Evolutionary conservation across 2,888 invertebrate species (phyloP).

Genomic region (Ecdyonurus torrentis): DNA sequence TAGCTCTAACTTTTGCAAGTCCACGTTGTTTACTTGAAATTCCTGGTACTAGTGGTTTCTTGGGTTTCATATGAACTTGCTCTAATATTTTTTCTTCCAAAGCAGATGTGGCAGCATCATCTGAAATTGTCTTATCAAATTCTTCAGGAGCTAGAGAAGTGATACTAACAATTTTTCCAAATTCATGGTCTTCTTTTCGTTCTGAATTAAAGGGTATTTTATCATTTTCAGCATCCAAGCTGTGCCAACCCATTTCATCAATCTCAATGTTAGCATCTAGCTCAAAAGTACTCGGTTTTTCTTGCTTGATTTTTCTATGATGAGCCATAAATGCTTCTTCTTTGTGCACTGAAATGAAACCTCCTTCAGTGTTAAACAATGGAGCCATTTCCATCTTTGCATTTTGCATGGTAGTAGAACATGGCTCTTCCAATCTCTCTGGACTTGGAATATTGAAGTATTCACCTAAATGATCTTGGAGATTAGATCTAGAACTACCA

Average conservation of each 20-base stretch:
- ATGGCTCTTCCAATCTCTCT: not conserved
- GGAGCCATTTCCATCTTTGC: not conserved
- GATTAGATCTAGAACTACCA: no score
- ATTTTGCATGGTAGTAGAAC: not conserved
- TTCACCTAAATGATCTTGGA: no score
- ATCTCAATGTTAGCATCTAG: not conserved
- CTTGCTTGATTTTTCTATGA: not conserved
- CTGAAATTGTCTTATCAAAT: conserved; percentile 6
- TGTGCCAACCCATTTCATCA: not conserved
- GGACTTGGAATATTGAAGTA: not conserved
- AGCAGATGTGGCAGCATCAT: not conserved
- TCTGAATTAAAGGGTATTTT: not conserved
- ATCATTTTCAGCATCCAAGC: not conserved
- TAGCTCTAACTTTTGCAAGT: not conserved
- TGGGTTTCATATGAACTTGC: no score
- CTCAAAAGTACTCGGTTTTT: not conserved
- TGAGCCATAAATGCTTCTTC: not conserved
- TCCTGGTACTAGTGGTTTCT: not conserved
- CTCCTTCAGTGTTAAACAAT: not conserved
- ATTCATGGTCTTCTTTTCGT: not conserved
- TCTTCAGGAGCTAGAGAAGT: conserved; percentile 9
- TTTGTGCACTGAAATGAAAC: not conserved
- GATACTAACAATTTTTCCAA: conserved; percentile 10
- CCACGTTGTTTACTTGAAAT: not conserved
- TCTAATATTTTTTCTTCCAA: not conserved